A percentile compares a stretch with the other conserved stretches of the same genome.
Evolutionary conservation across 2,113 vertebrate species (phyloP).

Genomic region (Reinhardtius hippoglossoides): DNA sequence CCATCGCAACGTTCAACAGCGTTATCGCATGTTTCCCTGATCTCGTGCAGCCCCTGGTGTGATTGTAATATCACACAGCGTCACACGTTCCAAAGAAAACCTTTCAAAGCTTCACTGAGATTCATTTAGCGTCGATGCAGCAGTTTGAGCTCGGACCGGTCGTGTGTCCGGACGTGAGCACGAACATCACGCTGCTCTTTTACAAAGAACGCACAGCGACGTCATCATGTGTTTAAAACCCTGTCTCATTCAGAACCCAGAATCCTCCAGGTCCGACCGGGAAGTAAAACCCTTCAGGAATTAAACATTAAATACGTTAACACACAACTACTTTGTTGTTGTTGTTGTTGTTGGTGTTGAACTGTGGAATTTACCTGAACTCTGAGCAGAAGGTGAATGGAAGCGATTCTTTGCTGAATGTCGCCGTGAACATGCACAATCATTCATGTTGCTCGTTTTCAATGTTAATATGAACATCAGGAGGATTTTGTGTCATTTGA

Average conservation of each 20-base stretch:
- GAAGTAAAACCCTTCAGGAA: not conserved
- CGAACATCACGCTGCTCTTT: too few relatives aligned
- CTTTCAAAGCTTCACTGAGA: not conserved
- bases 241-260: not conserved
- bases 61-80: too few relatives aligned
- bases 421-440: conserved; percentile 36
- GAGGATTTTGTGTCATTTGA: not conserved
- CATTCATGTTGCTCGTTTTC: not conserved
- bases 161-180: too few relatives aligned
- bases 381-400: conserved; percentile 30
- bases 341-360: not conserved
- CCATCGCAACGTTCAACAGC: too few relatives aligned
- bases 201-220: too few relatives aligned
- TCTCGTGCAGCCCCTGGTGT: too few relatives aligned
- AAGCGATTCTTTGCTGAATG: conserved; percentile 39
- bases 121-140: not conserved
- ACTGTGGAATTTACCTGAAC: conserved; percentile 3
- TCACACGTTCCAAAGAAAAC: too few relatives aligned
- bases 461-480: not conserved
- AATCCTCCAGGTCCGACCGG: not conserved
- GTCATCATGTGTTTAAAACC: too few relatives aligned
- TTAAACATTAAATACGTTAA: not conserved
- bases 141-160: not conserved
- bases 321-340: not conserved
- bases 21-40: too few relatives aligned